Evolutionary conservation across 2,888 invertebrate genomes (phyloP).

Genomic region (Tipula confusa): DNA sequence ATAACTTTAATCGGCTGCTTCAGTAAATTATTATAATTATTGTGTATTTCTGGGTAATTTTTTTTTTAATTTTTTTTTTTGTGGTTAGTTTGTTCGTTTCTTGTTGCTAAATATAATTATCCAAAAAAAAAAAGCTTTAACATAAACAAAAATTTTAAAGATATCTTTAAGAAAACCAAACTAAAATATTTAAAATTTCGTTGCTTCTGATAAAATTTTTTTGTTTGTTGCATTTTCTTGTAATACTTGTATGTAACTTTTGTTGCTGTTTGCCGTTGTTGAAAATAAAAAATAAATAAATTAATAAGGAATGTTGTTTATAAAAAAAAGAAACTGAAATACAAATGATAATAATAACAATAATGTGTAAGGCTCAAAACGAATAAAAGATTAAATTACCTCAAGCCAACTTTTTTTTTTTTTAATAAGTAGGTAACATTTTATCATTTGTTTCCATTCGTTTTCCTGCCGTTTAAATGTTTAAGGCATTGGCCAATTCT

Average conservation of each 20-base stretch:
- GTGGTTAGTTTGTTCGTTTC: neutral
- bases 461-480: neutral
- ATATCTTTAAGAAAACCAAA: conserved; percentile 13
- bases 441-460: neutral
- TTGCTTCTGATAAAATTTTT: conserved; percentile 1
- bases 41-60: neutral
- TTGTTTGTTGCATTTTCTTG: neutral
- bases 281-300: neutral
- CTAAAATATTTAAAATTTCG: conserved; percentile 21
- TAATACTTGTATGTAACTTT: conserved; percentile 21
- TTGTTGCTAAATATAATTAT: neutral
- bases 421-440: neutral
- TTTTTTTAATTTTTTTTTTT: neutral
- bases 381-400: neutral
- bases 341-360: neutral
- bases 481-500: neutral
- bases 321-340: too few relatives aligned
- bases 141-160: neutral
- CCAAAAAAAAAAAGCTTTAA: neutral
- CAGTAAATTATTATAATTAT: conserved; percentile 3
- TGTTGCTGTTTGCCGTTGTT: neutral
- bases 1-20: conserved; percentile 5
- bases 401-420: neutral
- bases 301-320: neutral
- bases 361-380: neutral